These are phyloP conservation scores for Clostera curtula DNA, from an alignment of 2,888 invertebrate species.

Conservation along the genomic window DNA sequence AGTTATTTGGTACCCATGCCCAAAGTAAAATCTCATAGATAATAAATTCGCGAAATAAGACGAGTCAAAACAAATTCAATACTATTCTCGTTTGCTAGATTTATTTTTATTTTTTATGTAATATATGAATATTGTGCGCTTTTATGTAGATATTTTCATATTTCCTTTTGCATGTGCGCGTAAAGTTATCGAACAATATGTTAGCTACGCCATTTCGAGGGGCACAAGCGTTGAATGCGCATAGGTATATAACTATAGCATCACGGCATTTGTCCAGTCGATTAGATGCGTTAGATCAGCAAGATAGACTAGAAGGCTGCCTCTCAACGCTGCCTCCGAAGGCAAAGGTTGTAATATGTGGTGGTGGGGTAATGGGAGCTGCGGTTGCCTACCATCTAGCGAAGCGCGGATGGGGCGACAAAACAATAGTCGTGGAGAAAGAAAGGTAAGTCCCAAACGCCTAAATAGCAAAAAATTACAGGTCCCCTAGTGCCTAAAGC, in stretches of 20 bases:
- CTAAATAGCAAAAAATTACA: no score
- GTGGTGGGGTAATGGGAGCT: constrained; percentile 93
- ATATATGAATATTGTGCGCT: no score
- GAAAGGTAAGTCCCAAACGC: constrained; percentile 79
- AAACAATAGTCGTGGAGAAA: constrained; percentile 90
- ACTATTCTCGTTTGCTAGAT: no score
- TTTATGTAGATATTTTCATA: constrained; percentile 1
- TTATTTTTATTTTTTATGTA: no score
- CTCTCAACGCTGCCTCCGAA: constrained; percentile 51
- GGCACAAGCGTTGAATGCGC: constrained; percentile 10
- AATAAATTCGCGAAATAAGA: no score
- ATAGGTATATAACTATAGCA: constrained; percentile 17
- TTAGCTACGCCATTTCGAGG: constrained; percentile 28
- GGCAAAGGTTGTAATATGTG: constrained; percentile 89
- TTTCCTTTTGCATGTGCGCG: not conserved
- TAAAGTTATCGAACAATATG: constrained; percentile 19
- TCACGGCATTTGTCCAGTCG: constrained; percentile 33
- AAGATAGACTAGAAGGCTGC: constrained; percentile 48
- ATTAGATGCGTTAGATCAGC: constrained; percentile 42
- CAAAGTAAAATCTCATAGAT: no score
- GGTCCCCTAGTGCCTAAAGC: no score
- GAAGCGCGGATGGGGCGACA: constrained; percentile 85
- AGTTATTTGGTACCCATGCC: no score
- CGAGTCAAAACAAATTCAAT: no score
- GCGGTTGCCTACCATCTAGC: constrained; percentile 94